Conservation (phyloP, 2,113 vertebrate genomes). For the Oncorhynchus kisutch region DNA sequence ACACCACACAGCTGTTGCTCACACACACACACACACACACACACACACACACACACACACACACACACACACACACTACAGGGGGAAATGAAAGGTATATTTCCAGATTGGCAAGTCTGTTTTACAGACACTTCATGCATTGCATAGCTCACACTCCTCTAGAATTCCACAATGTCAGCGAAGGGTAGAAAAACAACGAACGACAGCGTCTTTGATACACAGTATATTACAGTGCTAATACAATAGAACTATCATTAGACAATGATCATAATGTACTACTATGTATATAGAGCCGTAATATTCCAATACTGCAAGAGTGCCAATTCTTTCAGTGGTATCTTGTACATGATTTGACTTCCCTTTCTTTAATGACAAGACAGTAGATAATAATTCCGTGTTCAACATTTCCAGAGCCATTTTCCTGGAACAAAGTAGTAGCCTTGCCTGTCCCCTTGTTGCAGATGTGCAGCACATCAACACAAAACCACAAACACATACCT, state of each 20-base stretch:
- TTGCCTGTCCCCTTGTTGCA: not conserved
- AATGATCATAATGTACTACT: no score
- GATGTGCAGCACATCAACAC: not conserved
- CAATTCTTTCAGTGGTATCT: not conserved
- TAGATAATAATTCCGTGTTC: not conserved
- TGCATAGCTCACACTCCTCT: not conserved
- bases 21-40: not conserved
- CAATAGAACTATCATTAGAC: no score
- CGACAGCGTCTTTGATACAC: no score
- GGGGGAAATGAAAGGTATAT: constrained; percentile 27
- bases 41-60: not conserved
- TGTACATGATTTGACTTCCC: not conserved
- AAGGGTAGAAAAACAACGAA: not conserved
- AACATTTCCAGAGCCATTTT: not conserved
- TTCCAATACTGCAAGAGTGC: not conserved
- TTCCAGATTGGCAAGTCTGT: constrained; percentile 7
- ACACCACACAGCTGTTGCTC: not conserved
- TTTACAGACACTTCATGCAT: not conserved
- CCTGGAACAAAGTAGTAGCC: not conserved
- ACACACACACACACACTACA: not conserved
- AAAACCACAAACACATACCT: not conserved
- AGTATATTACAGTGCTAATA: no score
- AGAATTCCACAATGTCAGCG: not conserved
- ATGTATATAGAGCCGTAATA: no score
- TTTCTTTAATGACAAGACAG: not conserved